Conservation (phyloP, 2,797 vertebrate genomes). For the Lutjanus campechanus region DNA sequence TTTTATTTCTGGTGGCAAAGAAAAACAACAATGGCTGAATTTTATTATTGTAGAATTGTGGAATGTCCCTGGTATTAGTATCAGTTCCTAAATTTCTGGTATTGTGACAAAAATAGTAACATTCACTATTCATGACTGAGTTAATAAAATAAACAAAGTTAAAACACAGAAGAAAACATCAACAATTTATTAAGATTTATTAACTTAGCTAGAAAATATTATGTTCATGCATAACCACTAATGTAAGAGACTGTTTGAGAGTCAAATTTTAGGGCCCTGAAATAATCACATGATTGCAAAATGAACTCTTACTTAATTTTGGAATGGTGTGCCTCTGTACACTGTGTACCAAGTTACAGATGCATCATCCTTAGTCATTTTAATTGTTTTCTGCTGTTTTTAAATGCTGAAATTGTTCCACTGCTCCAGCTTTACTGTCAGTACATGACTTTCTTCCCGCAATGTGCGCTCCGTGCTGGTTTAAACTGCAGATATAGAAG, state of each 20-base stretch:
- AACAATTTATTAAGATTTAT: background rate
- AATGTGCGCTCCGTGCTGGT: background rate
- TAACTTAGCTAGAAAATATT: no score
- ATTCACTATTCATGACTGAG: background rate
- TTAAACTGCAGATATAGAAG: slow-evolving; percentile 20
- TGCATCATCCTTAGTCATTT: background rate
- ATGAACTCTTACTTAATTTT: background rate
- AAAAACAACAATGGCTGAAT: no score
- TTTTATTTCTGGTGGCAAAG: no score
- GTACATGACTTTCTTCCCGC: slow-evolving; percentile 14
- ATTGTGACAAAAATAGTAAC: background rate
- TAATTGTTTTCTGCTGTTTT: background rate
- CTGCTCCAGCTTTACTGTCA: background rate
- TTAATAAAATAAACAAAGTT: no score
- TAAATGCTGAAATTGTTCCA: background rate
- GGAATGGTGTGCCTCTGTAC: background rate
- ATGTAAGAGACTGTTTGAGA: background rate
- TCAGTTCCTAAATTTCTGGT: no score
- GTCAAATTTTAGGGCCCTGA: no score
- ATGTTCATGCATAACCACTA: background rate
- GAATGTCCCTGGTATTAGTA: no score
- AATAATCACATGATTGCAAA: background rate
- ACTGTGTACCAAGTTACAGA: background rate
- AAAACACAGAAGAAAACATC: background rate
- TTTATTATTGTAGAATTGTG: no score